Evolutionary conservation across 2,113 vertebrate species (phyloP).

Genomic region (Recurvirostra avosetta): DNA sequence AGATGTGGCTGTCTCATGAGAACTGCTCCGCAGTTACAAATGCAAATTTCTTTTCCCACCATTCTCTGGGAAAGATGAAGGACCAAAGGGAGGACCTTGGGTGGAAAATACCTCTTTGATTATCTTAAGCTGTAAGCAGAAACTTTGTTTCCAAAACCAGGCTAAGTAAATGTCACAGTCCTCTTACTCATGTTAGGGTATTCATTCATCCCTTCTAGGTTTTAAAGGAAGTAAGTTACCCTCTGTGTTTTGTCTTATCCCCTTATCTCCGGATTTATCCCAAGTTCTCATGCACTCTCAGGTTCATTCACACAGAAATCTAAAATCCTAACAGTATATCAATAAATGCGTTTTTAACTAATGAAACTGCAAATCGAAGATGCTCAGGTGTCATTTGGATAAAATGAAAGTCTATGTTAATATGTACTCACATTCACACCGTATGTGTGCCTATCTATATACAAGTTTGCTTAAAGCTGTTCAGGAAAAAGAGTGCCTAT

Average conservation of each 20-base stretch:
- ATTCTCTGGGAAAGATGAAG: not conserved
- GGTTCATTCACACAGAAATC: not conserved
- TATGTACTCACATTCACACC: not conserved
- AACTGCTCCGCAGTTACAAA: not conserved
- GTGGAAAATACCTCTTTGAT: not conserved
- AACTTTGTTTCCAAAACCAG: not conserved
- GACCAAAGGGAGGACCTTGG: not conserved
- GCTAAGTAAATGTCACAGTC: not conserved
- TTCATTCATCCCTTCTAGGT: not conserved
- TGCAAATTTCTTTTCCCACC: not conserved
- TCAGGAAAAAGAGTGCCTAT: not conserved
- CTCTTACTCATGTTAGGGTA: not conserved
- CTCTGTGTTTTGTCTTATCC: not conserved
- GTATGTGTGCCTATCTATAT: not conserved
- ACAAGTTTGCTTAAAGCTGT: not conserved
- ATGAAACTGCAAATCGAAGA: not conserved
- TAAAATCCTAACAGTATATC: not conserved
- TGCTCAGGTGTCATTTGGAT: not conserved
- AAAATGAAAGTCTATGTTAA: not conserved
- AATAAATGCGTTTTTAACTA: not conserved
- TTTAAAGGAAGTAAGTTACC: not conserved
- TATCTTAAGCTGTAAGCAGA: not conserved
- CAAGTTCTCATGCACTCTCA: not conserved
- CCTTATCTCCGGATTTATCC: not conserved
- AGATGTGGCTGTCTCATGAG: not conserved